Conservation (phyloP, 1,140 invertebrate species). For the Paralvinella palmiformis region DNA sequence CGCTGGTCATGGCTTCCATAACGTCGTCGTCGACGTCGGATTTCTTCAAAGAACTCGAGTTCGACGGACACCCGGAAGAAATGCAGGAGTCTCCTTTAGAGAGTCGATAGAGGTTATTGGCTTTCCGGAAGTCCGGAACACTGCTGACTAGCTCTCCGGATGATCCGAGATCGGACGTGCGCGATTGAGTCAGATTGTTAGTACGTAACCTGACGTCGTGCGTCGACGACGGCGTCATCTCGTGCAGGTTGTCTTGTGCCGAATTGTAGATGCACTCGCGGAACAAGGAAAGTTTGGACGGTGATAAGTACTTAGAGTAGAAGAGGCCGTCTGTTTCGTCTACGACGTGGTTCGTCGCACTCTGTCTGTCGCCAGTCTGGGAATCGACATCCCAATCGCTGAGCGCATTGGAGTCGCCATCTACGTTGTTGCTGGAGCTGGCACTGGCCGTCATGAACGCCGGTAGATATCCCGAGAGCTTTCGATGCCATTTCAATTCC, state of each 20-base stretch:
- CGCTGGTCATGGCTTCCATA: not conserved
- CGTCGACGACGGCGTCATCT: too few species aligned
- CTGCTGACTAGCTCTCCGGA: not conserved
- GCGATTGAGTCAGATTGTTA: not conserved
- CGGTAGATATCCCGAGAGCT: not conserved
- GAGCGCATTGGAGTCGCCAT: too few species aligned
- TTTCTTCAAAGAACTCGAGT: too few species aligned
- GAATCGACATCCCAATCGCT: too few species aligned
- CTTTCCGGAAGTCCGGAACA: not conserved
- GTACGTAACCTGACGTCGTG: not conserved
- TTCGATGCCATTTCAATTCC: slow-evolving; percentile 37
- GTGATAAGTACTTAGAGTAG: not conserved
- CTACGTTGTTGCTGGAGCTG: not conserved
- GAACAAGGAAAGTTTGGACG: slow-evolving; percentile 4
- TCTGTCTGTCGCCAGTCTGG: too few species aligned
- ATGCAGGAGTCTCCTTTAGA: too few species aligned
- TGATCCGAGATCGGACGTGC: slow-evolving; percentile 9
- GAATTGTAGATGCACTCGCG: not conserved
- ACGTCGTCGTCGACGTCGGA: not conserved
- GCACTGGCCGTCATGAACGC: not conserved
- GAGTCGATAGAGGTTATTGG: not conserved
- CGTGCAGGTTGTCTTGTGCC: not conserved
- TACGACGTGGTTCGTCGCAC: not conserved
- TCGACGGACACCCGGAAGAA: too few species aligned
- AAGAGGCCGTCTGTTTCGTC: not conserved